Percentiles rank a stretch among this genome's conserved stretches.
These are phyloP conservation scores for Watsonalla binaria DNA, from an alignment of 2,888 invertebrate genomes.

Conservation along the genomic window DNA sequence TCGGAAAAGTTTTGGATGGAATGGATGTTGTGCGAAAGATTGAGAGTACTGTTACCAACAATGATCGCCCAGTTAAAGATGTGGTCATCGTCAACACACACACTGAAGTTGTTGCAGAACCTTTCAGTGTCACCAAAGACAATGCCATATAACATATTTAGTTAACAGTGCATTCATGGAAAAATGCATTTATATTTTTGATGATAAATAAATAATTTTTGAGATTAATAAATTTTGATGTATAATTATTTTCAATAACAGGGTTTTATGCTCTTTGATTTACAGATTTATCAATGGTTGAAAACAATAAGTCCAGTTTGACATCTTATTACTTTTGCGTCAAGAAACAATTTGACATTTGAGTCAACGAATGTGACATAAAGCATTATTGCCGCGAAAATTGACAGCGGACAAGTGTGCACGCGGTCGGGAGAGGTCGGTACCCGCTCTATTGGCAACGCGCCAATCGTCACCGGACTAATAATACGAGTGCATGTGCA, in stretches of 20 bases:
- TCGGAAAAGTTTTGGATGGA: no score
- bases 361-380: neutral
- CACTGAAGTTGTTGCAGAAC: slow-evolving; percentile 84
- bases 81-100: slow-evolving; percentile 90
- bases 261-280: neutral
- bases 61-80: slow-evolving; percentile 90
- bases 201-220: slow-evolving; percentile 5
- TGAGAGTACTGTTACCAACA: slow-evolving; percentile 83
- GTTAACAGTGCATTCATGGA: neutral
- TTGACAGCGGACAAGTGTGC: slow-evolving; percentile 12
- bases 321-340: neutral
- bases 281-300: no score
- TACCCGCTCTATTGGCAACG: slow-evolving; percentile 39
- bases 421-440: slow-evolving; percentile 33
- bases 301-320: no score
- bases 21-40: slow-evolving; percentile 91
- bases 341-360: slow-evolving; percentile 4
- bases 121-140: slow-evolving; percentile 91
- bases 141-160: slow-evolving; percentile 81
- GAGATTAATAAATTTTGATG: slow-evolving; percentile 9
- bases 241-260: neutral
- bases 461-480: slow-evolving; percentile 36
- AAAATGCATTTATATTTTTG: neutral
- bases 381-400: neutral
- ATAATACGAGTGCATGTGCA: slow-evolving; percentile 34